These are phyloP conservation scores for Ectobius pallidus DNA, from an alignment of 2,888 invertebrate species.

Conservation along the genomic window DNA sequence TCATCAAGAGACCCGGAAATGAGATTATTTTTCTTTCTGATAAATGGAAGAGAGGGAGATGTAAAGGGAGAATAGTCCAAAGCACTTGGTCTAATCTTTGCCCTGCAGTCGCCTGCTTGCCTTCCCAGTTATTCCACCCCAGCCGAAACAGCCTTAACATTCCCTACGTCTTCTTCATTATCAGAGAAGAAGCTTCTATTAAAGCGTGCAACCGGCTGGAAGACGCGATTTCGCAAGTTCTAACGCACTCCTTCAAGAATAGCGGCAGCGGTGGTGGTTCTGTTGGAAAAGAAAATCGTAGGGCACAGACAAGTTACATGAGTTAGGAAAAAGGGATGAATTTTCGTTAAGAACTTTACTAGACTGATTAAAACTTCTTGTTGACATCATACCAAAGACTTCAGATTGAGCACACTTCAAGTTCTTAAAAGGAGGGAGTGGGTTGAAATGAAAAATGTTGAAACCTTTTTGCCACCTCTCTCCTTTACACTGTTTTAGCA, in stretches of 20 bases:
- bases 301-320: neutral
- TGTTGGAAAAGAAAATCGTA: neutral
- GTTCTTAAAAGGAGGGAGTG: conserved; percentile 5
- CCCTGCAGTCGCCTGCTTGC: conserved; percentile 11
- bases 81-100: conserved; percentile 20
- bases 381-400: conserved; percentile 9
- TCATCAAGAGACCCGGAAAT: conserved; percentile 3
- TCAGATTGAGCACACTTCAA: neutral
- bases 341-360: conserved; percentile 19
- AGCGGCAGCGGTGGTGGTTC: neutral
- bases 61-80: too few relatives aligned
- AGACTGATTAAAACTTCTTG: conserved; percentile 36
- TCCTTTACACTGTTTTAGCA: neutral
- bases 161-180: conserved; percentile 37
- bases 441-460: too few relatives aligned
- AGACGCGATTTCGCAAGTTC: conserved; percentile 35
- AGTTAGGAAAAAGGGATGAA: neutral
- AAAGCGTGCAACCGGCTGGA: conserved; percentile 33
- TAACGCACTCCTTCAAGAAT: conserved; percentile 21
- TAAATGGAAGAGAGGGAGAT: too few relatives aligned
- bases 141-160: conserved; percentile 26
- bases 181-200: conserved; percentile 34
- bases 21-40: too few relatives aligned
- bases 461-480: conserved; percentile 1
- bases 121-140: conserved; percentile 6